Base-by-base conservation (phyloP, 2,113 vertebrate species). In the Mustela lutreola region DNA sequence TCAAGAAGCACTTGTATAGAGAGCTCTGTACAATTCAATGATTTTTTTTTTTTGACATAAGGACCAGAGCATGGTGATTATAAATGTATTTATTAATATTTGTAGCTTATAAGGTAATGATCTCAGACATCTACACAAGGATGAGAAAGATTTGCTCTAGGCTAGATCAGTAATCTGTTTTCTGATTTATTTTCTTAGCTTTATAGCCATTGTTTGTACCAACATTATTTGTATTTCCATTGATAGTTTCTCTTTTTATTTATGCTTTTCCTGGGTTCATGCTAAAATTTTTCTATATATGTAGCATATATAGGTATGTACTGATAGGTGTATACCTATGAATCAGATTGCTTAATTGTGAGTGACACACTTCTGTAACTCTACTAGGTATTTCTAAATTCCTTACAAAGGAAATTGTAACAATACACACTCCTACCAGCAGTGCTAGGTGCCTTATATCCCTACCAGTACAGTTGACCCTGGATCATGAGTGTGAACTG, bases 261-360 rank as follows among this genome's bases (percentile, higher is more conserved):
- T 0, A 62, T 94, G 10, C 18, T 65, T 91, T 89, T 65, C 11
- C 56, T 93, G 71, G 18, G 60, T 63, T 21, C 31, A 11, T 95
- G 42, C 39, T 82, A 73, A 83, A 48, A 26, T 48, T 81, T 93
- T 90, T 76, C 26, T 95, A 1, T 84, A 11, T 89, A 33, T 0
- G 2, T 56, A 63, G 16, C 48, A 42, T 81, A 7, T n/a, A 65
- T 36, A 82, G 19, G 5, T 70, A 21, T n/a, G 15, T 45, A 67
- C 26, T 70, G 11, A 19, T 88, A 75, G 18, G 58, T 56, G 16
- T 75, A 28, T 83, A 19, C 26, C 39, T 65, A 4, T 42, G 24
- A 92, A 21, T 79, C 62, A 95, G 7, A 87, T 62, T 71, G 53
- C 50, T 87, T 42, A 45, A 33, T 89, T 92, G 6, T 92, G 95